Evolutionary conservation across 2,797 vertebrate genomes (phyloP).

Genomic region (Bryconaethiops microstoma): DNA sequence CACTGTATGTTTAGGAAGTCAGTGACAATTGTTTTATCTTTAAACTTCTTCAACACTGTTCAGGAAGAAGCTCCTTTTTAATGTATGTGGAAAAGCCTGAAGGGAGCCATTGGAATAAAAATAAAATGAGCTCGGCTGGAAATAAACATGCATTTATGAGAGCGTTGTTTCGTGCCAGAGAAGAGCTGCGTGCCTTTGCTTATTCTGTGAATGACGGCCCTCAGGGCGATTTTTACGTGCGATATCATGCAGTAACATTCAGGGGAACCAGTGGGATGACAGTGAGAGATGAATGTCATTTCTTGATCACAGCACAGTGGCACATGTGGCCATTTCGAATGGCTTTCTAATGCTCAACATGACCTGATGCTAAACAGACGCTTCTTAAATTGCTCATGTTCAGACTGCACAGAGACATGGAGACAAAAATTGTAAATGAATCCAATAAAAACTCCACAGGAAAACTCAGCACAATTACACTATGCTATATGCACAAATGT

Average conservation of each 20-base stretch:
- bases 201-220: not conserved
- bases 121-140: not conserved
- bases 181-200: conserved; percentile 1
- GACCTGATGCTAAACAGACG: not conserved
- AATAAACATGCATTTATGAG: conserved; percentile 18
- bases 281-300: not conserved
- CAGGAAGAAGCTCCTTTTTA: not conserved
- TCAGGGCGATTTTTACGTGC: not conserved
- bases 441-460: too few relatives aligned
- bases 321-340: not conserved
- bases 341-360: not conserved
- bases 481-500: too few relatives aligned
- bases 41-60: not conserved
- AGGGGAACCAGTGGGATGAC: not conserved
- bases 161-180: conserved; percentile 14
- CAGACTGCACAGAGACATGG: too few relatives aligned
- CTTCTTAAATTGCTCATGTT: too few relatives aligned
- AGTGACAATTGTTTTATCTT: not conserved
- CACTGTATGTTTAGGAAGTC: not conserved
- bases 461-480: too few relatives aligned
- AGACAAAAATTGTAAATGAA: too few relatives aligned
- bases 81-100: not conserved
- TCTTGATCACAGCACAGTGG: not conserved
- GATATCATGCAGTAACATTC: conserved; percentile 3
- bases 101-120: not conserved